Conservation (phyloP, 2,888 invertebrate genomes). For the Agriopis aurantiaria region DNA sequence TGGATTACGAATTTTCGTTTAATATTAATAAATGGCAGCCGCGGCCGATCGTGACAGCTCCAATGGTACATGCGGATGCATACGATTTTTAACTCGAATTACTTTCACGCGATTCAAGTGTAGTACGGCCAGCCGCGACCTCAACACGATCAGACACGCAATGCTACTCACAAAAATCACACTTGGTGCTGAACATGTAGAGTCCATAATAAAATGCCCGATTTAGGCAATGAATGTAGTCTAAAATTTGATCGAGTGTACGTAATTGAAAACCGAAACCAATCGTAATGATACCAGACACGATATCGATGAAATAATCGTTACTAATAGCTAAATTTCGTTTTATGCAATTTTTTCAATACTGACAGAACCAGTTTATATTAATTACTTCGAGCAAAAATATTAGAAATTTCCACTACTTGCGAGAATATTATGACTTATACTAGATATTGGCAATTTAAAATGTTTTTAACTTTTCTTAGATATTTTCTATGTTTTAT, state of each 20-base stretch:
- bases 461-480: neutral
- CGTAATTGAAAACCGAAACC: conserved; percentile 64
- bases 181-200: conserved; percentile 23
- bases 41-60: conserved; percentile 78
- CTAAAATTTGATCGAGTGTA: conserved; percentile 39
- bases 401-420: neutral
- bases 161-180: conserved; percentile 20
- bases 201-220: conserved; percentile 11
- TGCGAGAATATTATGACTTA: neutral
- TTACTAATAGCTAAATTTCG: conserved; percentile 54
- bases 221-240: conserved; percentile 25
- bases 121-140: conserved; percentile 41
- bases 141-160: conserved; percentile 22
- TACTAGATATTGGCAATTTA: neutral
- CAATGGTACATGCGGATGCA: conserved; percentile 74
- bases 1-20: conserved; percentile 85
- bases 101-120: conserved; percentile 71
- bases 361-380: conserved; percentile 23
- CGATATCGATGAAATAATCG: conserved; percentile 68
- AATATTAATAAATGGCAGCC: conserved; percentile 82
- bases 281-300: conserved; percentile 65
- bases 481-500: neutral
- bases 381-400: conserved; percentile 38
- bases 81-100: conserved; percentile 60
- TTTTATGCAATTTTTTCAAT: conserved; percentile 52